phyloP scores from a whole-genome alignment of 2,888 invertebrate species.

The Dasypolia templi region DNA sequence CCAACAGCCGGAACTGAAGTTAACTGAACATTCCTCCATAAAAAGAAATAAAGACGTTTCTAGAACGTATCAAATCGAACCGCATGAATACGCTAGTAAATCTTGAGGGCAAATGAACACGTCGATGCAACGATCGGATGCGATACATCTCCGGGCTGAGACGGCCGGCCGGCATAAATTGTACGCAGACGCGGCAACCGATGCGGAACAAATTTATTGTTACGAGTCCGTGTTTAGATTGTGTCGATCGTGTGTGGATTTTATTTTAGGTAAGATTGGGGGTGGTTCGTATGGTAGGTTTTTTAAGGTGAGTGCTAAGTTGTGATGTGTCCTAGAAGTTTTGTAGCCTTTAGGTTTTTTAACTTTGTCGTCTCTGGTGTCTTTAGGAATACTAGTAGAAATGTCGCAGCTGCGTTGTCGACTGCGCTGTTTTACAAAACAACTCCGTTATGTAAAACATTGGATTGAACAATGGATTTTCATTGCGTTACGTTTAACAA shows the following conservation, averaged over 20 bases:
- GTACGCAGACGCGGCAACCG: conserved; percentile 78
- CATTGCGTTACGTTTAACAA: too few relatives aligned
- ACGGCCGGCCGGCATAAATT: conserved; percentile 79
- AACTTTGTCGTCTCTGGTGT: not conserved
- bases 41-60: conserved; percentile 53
- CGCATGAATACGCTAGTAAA: conserved; percentile 73
- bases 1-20: conserved; percentile 19
- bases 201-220: conserved; percentile 76
- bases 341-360: not conserved
- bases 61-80: conserved; percentile 62
- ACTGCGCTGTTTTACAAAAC: not conserved
- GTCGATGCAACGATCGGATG: conserved; percentile 81
- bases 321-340: not conserved
- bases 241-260: conserved; percentile 61
- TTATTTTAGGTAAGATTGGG: conserved; percentile 47
- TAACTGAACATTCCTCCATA: conserved; percentile 29
- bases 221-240: conserved; percentile 65
- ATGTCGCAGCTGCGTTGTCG: not conserved
- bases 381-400: not conserved
- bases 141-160: conserved; percentile 81
- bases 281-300: not conserved
- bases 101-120: conserved; percentile 82
- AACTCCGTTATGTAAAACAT: not conserved
- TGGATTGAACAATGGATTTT: too few relatives aligned
- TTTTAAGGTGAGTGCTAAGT: conserved; percentile 2